Evolutionary conservation across 2,888 invertebrate genomes (phyloP), one percentile per base, ranked within the genome.

Genomic region (Euphydryas editha): DNA sequence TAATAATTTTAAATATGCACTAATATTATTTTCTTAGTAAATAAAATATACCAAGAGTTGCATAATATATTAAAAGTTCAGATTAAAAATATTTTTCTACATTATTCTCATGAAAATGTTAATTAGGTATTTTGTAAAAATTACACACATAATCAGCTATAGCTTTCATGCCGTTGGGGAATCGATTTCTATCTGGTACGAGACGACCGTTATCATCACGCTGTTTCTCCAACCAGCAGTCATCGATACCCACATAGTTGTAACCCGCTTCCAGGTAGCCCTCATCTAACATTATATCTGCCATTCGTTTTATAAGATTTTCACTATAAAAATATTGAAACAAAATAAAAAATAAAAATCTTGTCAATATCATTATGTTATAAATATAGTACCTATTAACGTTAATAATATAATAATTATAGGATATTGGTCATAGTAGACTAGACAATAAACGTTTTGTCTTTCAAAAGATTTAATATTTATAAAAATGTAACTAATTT

Each of bases 261-360:
- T 97, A 97, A 0, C 97, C 97, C 2, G 94, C 95, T 10, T 91
- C 94, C 2, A 93, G 84, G 80, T 95, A 97, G 0, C 96, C 96
- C 57, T 95, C 96, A 6, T 88, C 86, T 0, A 94, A 94, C 82
- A 96, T 83, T 10, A 93, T 76, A 76, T 96, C 95, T 0, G 95
- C 94, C 63, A 94, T 94, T 20, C 94, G 88, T 74, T 88, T 93
- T 73, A 95, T 94, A 7, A 96, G 84, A 0, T 88, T 78, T 78
- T 96, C 96, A 80, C 96, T 96, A 78, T 6, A 79, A 78, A 62
- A 37, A 51, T 46, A 15, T 13, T 39, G 11, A 8, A 39, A n/a
- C 15, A n/a, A 44, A n/a, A 15, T n/a, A 44, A n/a, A 15, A 44
- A n/a, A 44, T 1, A 39, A 11, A 39, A 39, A 39, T 13, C 36